phyloP scores from a whole-genome alignment of 1,140 invertebrate species.

The Lordiphosa clarofinis region DNA sequence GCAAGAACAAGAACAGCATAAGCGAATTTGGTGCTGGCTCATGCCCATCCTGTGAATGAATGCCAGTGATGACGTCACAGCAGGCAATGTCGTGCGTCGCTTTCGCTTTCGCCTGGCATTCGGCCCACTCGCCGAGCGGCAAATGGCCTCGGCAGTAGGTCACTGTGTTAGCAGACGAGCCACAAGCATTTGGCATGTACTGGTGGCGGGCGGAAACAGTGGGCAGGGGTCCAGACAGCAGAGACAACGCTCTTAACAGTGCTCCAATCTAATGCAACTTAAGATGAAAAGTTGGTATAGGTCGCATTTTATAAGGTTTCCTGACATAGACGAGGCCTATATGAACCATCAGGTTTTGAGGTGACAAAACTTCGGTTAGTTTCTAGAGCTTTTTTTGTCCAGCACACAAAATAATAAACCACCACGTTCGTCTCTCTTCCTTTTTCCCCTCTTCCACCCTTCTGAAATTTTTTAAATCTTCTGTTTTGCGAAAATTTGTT shows the following conservation, averaged over 20 bases:
- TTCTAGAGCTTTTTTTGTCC: too few species aligned
- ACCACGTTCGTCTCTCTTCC: too few species aligned
- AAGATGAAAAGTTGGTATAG: too few species aligned
- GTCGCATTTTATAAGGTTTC: too few species aligned
- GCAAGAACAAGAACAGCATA: not conserved
- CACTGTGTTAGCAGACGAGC: conserved; percentile 72
- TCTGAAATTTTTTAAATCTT: too few species aligned
- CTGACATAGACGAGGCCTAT: not conserved
- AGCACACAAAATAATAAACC: too few species aligned
- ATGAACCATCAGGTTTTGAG: too few species aligned
- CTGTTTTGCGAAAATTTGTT: too few species aligned
- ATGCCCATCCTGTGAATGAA: conserved; percentile 77
- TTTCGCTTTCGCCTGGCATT: conserved; percentile 39
- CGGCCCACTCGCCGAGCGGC: conserved; percentile 17
- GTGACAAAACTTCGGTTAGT: too few species aligned
- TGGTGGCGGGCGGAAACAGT: not conserved
- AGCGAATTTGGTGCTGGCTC: conserved; percentile 19
- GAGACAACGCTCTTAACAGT: conserved; percentile 5
- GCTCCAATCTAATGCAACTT: not conserved
- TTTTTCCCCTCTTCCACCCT: too few species aligned
- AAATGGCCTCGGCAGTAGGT: conserved; percentile 62
- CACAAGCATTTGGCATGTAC: not conserved
- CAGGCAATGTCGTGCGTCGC: conserved; percentile 1
- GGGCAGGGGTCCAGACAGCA: not conserved
- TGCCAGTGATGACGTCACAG: conserved; percentile 75